Conservation (phyloP, 2,888 invertebrate species). For the Siphonodentalium dalli region DNA sequence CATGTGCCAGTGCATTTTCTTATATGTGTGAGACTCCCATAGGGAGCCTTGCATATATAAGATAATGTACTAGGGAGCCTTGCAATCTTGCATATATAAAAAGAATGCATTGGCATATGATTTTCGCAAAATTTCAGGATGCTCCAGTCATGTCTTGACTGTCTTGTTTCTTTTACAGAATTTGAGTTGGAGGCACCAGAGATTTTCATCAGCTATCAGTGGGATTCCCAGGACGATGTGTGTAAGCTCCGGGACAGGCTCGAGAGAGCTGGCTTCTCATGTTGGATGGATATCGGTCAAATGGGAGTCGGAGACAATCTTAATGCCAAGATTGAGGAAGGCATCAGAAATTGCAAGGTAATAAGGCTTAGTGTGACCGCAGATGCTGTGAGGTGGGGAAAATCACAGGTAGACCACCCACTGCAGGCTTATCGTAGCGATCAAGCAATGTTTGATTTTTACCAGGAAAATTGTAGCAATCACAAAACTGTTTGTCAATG, state of each 20-base stretch:
- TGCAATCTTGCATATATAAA: neutral
- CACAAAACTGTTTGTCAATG: too few relatives aligned
- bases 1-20: too few relatives aligned
- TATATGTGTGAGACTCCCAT: too few relatives aligned
- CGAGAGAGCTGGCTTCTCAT: slow-evolving; percentile 64
- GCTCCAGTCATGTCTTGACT: neutral
- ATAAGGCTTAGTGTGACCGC: slow-evolving; percentile 1
- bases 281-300: slow-evolving; percentile 68
- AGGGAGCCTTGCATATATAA: too few relatives aligned
- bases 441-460: too few relatives aligned
- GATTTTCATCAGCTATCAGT: slow-evolving; percentile 67
- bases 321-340: slow-evolving; percentile 65
- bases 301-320: slow-evolving; percentile 66
- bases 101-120: neutral
- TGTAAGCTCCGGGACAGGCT: slow-evolving; percentile 58
- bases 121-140: neutral
- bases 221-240: slow-evolving; percentile 66
- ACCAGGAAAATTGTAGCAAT: too few relatives aligned
- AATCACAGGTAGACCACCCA: too few relatives aligned
- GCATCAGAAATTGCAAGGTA: slow-evolving; percentile 65
- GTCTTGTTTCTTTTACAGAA: slow-evolving; percentile 23
- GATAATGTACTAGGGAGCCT: too few relatives aligned
- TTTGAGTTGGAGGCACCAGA: slow-evolving; percentile 50
- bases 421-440: too few relatives aligned
- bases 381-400: too few relatives aligned